Evolutionary conservation across 1,140 invertebrate genomes (phyloP).

Genomic region (Ostrea edulis): DNA sequence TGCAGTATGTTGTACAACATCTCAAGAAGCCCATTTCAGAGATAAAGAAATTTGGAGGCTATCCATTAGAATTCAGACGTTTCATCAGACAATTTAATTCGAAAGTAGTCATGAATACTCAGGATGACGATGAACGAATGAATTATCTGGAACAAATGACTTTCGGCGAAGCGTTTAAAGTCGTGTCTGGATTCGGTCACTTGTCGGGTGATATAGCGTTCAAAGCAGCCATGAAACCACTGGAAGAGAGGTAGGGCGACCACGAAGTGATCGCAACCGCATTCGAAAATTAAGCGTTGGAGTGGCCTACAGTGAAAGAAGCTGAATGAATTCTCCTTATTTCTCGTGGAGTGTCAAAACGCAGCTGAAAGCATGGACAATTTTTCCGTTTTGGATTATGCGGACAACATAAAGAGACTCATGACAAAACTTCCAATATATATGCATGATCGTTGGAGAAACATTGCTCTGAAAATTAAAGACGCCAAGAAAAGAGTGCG

Average conservation of each 20-base stretch:
- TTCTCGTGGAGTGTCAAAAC: conserved; percentile 53
- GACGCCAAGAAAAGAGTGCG: conserved; percentile 33
- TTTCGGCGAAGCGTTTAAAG: conserved; percentile 46
- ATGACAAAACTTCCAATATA: conserved; percentile 50
- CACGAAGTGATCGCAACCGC: conserved; percentile 53
- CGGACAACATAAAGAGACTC: conserved; percentile 50
- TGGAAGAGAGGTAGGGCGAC: conserved; percentile 57
- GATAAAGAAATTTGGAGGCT: conserved; percentile 55
- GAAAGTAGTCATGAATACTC: conserved; percentile 48
- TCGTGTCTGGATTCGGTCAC: conserved; percentile 48
- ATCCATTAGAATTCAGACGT: conserved; percentile 51
- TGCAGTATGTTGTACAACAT: conserved; percentile 45
- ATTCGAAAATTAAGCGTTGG: conserved; percentile 52
- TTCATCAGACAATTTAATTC: conserved; percentile 58
- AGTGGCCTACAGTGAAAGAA: conserved; percentile 48
- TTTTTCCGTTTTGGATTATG: conserved; percentile 50
- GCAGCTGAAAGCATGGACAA: conserved; percentile 48
- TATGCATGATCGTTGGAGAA: conserved; percentile 55
- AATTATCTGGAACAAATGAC: conserved; percentile 60
- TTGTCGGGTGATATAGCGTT: conserved; percentile 51
- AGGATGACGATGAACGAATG: conserved; percentile 55
- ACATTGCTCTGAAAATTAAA: conserved; percentile 30
- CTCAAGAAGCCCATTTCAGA: conserved; percentile 46
- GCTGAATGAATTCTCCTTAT: conserved; percentile 54
- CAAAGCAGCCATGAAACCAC: conserved; percentile 49